phyloP scores from a whole-genome alignment of 1,140 invertebrate species.

The Magallana ariakensis region DNA sequence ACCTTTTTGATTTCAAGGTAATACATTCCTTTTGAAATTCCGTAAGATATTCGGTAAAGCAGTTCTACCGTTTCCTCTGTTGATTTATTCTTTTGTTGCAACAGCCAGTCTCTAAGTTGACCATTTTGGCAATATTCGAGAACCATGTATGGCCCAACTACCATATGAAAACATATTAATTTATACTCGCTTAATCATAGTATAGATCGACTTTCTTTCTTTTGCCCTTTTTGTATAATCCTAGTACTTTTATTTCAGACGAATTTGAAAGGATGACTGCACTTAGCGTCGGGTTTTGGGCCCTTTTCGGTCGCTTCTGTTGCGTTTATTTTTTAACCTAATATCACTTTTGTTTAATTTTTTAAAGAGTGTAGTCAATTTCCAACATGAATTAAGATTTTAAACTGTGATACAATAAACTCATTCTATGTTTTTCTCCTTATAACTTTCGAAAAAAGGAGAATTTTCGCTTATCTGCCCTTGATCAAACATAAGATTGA shows the following conservation, averaged over 20 bases:
- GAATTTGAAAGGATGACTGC: too few species aligned
- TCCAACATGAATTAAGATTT: too few species aligned
- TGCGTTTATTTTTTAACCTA: too few species aligned
- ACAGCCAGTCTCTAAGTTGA: constrained; percentile 60
- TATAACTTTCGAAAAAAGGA: too few species aligned
- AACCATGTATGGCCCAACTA: constrained; percentile 65
- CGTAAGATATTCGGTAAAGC: constrained; percentile 94
- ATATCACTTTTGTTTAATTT: too few species aligned
- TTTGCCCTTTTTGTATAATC: background rate
- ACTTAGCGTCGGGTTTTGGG: too few species aligned
- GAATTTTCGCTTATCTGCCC: too few species aligned
- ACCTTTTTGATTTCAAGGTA: constrained; percentile 94
- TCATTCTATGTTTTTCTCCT: too few species aligned
- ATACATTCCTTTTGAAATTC: constrained; percentile 97
- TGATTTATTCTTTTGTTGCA: constrained; percentile 38
- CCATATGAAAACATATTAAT: background rate
- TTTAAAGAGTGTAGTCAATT: too few species aligned
- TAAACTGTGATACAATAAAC: too few species aligned
- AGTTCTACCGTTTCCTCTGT: constrained; percentile 87
- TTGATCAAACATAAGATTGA: too few species aligned
- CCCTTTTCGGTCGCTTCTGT: too few species aligned
- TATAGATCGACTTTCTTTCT: background rate
- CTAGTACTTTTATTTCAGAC: background rate
- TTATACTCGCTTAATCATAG: background rate
- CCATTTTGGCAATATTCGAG: constrained; percentile 65